These are phyloP conservation scores for Hofmannophila pseudospretella DNA, from an alignment of 2,888 invertebrate species.

Conservation along the genomic window DNA sequence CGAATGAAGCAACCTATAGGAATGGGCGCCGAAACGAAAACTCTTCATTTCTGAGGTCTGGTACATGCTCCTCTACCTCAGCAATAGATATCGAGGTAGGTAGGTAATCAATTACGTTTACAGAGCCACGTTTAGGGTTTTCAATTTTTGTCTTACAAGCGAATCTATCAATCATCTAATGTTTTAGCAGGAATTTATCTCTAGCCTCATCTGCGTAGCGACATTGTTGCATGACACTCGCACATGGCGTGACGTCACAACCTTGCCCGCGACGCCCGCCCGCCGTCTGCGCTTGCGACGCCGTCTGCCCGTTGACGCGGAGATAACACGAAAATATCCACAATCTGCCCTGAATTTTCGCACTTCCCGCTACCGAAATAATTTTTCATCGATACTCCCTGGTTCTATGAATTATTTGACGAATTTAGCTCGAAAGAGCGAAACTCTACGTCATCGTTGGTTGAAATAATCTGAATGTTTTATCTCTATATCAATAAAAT, in stretches of 20 bases:
- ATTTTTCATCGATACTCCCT: slow-evolving; percentile 10
- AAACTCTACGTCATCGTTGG: background rate
- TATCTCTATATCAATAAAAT: too few relatives aligned
- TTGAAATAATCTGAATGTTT: too few relatives aligned
- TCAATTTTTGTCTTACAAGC: too few relatives aligned
- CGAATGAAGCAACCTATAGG: too few relatives aligned
- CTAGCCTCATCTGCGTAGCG: background rate
- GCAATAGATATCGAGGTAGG: too few relatives aligned
- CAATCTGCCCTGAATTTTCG: slow-evolving; percentile 22
- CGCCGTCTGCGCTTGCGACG: slow-evolving; percentile 33
- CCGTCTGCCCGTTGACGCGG: slow-evolving; percentile 24
- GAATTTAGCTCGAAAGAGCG: slow-evolving; percentile 21
- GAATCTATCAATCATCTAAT: too few relatives aligned
- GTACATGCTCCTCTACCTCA: too few relatives aligned
- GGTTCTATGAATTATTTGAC: slow-evolving; percentile 19
- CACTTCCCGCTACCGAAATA: slow-evolving; percentile 21
- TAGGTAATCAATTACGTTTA: too few relatives aligned
- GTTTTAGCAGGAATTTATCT: too few relatives aligned
- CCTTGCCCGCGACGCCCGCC: slow-evolving; percentile 40
- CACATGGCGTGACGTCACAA: slow-evolving; percentile 26
- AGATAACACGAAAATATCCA: slow-evolving; percentile 22
- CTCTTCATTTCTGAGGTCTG: too few relatives aligned
- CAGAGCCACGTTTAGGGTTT: too few relatives aligned
- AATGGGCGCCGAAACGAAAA: too few relatives aligned
- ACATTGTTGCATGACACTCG: slow-evolving; percentile 15